Evolutionary conservation across 1,140 invertebrate species (phyloP).

Genomic region (Drosophila sulfurigaster): DNA sequence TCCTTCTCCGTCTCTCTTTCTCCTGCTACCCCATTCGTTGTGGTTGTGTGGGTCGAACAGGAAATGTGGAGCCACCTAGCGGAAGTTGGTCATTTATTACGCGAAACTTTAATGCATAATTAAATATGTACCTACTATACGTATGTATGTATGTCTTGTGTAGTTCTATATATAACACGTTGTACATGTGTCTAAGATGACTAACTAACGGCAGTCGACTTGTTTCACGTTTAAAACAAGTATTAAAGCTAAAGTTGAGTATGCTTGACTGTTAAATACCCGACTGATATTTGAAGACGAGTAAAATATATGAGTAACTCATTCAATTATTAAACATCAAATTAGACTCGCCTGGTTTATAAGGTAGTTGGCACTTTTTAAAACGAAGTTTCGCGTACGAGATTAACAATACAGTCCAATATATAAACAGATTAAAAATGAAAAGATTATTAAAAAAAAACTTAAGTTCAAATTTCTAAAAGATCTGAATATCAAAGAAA

Average conservation of each 20-base stretch:
- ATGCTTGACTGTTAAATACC: background rate
- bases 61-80: constrained; percentile 55
- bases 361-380: too few species aligned
- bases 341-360: too few species aligned
- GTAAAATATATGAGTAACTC: too few species aligned
- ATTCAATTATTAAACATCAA: too few species aligned
- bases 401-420: too few species aligned
- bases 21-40: constrained; percentile 32
- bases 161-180: constrained; percentile 5
- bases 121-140: constrained; percentile 22
- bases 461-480: too few species aligned
- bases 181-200: constrained; percentile 3
- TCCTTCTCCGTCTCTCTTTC: background rate
- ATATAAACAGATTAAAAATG: too few species aligned
- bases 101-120: constrained; percentile 47
- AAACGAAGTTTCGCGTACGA: too few species aligned
- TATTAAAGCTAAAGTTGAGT: too few species aligned
- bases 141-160: background rate
- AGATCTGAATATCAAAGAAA: too few species aligned
- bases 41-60: constrained; percentile 36
- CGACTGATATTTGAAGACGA: too few species aligned
- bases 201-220: background rate
- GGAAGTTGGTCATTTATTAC: constrained; percentile 73
- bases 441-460: too few species aligned
- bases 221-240: background rate